Evolutionary conservation across 2,888 invertebrate genomes (phyloP), one percentile per base, ranked within the genome.

Genomic region (Stratiomys singularior): DNA sequence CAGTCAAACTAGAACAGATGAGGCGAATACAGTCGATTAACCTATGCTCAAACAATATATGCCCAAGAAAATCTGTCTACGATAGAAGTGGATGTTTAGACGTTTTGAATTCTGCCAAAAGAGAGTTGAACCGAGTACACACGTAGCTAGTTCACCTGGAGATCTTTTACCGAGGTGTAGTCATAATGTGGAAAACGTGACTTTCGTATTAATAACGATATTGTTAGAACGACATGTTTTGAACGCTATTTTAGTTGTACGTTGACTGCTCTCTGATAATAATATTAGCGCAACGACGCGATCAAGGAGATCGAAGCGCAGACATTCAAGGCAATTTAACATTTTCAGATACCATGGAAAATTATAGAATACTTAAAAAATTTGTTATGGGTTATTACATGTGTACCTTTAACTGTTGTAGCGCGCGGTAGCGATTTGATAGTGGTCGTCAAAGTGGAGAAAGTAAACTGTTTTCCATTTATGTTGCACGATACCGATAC

Each of bases 191-290:
- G 30, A 58, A 74, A 74, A 74, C 74, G 74, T 74, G 74, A 74
- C 74, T 74, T 74, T 74, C 74, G 74, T 74, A 74, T 74, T 74
- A 74, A 74, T 74, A 74, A 74, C 74, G 74, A 74, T 74, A 74
- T 74, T 58, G 74, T 74, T 58, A 74, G 74, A 60, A 74, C 74
- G 60, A 60, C 74, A 74, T 74, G 74, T 74, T 69, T 11, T 30
- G 46, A 69, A 69, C 30, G 47, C 47, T 30, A 15, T 1, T 52
- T 7, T 52, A 4, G 21, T 25, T 4, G 47, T 47, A 23, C 5
- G 47, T n/a, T 15, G 9, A 9, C 37, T 37, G 37, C 37, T 37
- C 37, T 37, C 37, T 69, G 30, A 47, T 69, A 23, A 46, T 47
- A 69, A 30, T 69, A 13, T 18, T 23, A 67, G 18, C 23, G 11